A percentile compares a stretch with the other conserved stretches of the same genome.
Conservation (phyloP, 64 coral and sea anemone species). For the Stichodactyla mertensii region DNA sequence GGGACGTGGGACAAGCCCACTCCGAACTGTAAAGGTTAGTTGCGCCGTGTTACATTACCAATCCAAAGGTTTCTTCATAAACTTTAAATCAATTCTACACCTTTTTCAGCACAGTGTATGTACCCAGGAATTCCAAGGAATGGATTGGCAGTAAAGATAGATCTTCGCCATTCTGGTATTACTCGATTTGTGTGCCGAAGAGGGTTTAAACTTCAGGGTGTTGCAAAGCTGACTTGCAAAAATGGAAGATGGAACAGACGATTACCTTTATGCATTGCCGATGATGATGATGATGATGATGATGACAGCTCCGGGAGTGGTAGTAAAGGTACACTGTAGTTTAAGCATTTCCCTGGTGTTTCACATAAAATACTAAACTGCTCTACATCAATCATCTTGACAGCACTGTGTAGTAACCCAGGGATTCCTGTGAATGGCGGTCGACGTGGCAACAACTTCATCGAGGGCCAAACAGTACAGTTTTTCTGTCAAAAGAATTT, state of each 20-base stretch:
- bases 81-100: neutral
- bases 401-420: conserved; percentile 19
- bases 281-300: neutral
- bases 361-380: neutral
- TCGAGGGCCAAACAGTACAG: conserved; percentile 16
- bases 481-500: conserved; percentile 21
- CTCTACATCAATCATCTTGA: neutral
- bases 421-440: conserved; percentile 37
- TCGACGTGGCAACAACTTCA: conserved; percentile 14
- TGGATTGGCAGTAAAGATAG: neutral
- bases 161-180: neutral
- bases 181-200: conserved; percentile 1
- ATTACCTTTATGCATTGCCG: conserved; percentile 6
- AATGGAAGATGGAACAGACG: conserved; percentile 40
- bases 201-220: conserved; percentile 20
- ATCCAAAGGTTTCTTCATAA: neutral
- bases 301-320: neutral
- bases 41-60: neutral
- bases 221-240: conserved; percentile 24
- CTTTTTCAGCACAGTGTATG: neutral
- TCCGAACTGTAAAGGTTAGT: conserved; percentile 58
- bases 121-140: conserved; percentile 1
- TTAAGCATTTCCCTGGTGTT: too few relatives aligned
- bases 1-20: conserved; percentile 41
- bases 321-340: neutral